Evolutionary conservation across 2,888 invertebrate species (phyloP).

Genomic region (Cheilosia scutellata): DNA sequence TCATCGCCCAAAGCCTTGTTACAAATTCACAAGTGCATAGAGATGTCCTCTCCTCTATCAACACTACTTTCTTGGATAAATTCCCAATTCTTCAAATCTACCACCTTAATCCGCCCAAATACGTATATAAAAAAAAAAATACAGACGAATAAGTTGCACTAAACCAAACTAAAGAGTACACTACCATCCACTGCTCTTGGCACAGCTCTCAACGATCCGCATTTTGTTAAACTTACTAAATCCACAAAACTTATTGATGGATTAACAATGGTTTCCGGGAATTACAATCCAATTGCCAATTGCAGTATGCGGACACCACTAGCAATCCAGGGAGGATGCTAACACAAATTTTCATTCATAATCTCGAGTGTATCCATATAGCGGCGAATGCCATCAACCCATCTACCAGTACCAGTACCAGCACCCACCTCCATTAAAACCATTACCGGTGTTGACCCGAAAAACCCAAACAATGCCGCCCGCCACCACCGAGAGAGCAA

Average conservation of each 20-base stretch:
- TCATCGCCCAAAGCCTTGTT: not conserved
- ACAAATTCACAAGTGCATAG: slow-evolving; percentile 15
- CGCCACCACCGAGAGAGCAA: slow-evolving; percentile 37
- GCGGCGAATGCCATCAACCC: slow-evolving; percentile 1
- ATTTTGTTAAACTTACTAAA: slow-evolving; percentile 60
- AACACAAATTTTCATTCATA: slow-evolving; percentile 71
- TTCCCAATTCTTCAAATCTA: slow-evolving; percentile 37
- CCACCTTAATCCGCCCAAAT: slow-evolving; percentile 1
- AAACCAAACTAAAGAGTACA: slow-evolving; percentile 31
- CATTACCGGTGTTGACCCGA: slow-evolving; percentile 70
- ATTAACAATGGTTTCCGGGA: slow-evolving; percentile 62
- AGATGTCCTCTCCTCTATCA: not conserved
- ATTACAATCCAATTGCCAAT: slow-evolving; percentile 70
- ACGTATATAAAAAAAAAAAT: not conserved
- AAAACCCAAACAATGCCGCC: slow-evolving; percentile 69
- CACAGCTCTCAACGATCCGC: slow-evolving; percentile 43
- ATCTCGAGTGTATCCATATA: slow-evolving; percentile 53
- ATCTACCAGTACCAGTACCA: not conserved
- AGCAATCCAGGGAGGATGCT: slow-evolving; percentile 29
- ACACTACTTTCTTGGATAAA: slow-evolving; percentile 34
- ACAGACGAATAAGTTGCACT: not conserved
- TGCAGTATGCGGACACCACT: slow-evolving; percentile 54
- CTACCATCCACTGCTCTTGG: slow-evolving; percentile 30
- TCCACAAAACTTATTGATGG: slow-evolving; percentile 73
- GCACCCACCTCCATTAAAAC: slow-evolving; percentile 8